phyloP scores from a whole-genome alignment of 1,140 invertebrate species.

The Tachypleus tridentatus region DNA sequence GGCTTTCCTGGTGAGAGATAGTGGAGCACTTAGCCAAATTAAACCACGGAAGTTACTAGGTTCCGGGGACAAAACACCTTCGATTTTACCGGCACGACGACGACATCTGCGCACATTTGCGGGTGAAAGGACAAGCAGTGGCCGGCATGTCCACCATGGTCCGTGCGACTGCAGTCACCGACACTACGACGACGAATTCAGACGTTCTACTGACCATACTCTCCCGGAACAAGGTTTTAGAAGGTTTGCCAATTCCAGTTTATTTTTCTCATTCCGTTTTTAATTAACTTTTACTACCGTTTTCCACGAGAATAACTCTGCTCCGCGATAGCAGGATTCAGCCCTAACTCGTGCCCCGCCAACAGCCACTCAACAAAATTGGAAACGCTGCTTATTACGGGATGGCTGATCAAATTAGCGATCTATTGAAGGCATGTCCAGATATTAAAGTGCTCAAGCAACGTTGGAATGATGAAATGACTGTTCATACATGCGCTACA shows the following conservation, averaged over 20 bases:
- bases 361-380: constrained; percentile 22
- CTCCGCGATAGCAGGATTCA: background rate
- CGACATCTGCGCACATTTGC: no score
- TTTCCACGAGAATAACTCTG: constrained; percentile 1
- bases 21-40: no score
- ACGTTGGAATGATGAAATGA: no score
- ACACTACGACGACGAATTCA: constrained; percentile 45
- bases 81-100: no score
- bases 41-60: no score
- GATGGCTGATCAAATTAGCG: constrained; percentile 20
- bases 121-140: background rate
- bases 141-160: constrained; percentile 17
- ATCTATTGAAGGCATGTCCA: constrained; percentile 15
- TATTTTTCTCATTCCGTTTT: background rate
- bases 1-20: no score
- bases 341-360: constrained; percentile 1
- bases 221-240: constrained; percentile 69
- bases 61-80: no score
- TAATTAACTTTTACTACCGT: background rate
- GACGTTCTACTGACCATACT: constrained; percentile 67
- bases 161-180: constrained; percentile 6
- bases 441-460: constrained; percentile 3
- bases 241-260: constrained; percentile 48
- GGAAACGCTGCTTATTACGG: constrained; percentile 18
- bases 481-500: no score